Evolutionary conservation across 2,113 vertebrate genomes (phyloP).

Genomic region (Pedionomus torquatus): DNA sequence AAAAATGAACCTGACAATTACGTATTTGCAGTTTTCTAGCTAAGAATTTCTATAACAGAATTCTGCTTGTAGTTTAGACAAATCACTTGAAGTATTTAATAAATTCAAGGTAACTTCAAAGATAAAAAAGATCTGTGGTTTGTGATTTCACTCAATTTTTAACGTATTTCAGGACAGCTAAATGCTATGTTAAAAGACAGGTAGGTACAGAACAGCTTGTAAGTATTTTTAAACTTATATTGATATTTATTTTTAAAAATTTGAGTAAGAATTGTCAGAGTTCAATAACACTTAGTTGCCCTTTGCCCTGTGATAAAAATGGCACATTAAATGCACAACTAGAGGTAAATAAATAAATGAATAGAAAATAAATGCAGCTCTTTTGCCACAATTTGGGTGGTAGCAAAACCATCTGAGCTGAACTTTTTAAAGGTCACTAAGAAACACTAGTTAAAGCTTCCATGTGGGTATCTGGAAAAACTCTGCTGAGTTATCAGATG

Average conservation of each 20-base stretch:
- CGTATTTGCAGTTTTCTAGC: neutral
- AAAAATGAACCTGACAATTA: neutral
- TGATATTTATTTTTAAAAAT: neutral
- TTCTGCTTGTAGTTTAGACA: neutral
- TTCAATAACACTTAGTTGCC: neutral
- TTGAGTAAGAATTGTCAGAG: neutral
- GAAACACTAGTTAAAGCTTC: neutral
- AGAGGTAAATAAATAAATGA: neutral
- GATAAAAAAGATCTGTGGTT: neutral
- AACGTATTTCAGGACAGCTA: neutral
- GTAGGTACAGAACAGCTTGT: neutral
- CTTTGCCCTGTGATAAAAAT: neutral
- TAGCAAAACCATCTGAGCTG: neutral
- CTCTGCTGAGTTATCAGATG: neutral
- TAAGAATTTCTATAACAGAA: neutral
- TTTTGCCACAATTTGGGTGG: neutral
- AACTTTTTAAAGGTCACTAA: neutral
- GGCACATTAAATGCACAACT: neutral
- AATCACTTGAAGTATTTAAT: neutral
- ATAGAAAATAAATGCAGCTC: neutral
- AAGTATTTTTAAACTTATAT: neutral
- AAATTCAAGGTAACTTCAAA: slow-evolving; percentile 1
- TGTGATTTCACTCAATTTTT: neutral
- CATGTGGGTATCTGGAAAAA: neutral
- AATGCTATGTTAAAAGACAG: neutral